Evolutionary conservation across 2,797 vertebrate genomes (phyloP), one percentile per base, ranked within the genome.

Genomic region (Microctenopoma steveboyesi): DNA sequence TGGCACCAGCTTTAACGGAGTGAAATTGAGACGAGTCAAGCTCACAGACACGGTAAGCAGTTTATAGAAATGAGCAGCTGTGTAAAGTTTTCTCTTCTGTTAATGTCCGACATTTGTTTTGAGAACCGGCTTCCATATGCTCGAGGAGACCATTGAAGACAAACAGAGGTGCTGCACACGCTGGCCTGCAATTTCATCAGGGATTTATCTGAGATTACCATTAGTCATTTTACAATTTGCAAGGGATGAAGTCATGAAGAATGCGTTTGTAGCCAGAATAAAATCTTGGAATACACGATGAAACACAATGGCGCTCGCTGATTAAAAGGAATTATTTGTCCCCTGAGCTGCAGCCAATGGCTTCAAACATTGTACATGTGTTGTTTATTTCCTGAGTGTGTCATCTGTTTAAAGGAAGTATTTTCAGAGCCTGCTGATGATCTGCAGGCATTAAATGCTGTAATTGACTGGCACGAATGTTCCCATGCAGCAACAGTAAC

Each of bases 291-390:
- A 42, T 40, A 33, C 45, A n/a, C 45, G n/a, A 43, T 40, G 22
- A 37, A 55, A 64, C 14, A 37, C 18, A 52, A 12, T 48, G 18
- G 51, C 1, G 4, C 30, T 2, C 0, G 30, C 30, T 2, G 2
- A 49, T 33, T 43, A 69, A 72, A 69, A 55, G 45, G 53, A 57
- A 69, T 39, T 47, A 56, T 53, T 39, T 46, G 46, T 59, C 30
- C 42, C 53, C 30, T 67, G 49, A 59, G 49, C 15, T 50, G 33
- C 11, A 56, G 64, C 33, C 52, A 52, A 7, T 5, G 30, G 16
- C 28, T 59, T 55, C 7, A 46, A 54, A 57, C 61, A 14, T 28
- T 39, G 33, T 15, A 66, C 50, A 60, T 56, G 65, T 73, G 60
- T 14, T 62, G 57, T 58, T 71, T 53, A 7, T 51, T 70, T 60